Evolutionary conservation across 2,888 invertebrate genomes (phyloP).

Genomic region (Dicyrtoma fusca): DNA sequence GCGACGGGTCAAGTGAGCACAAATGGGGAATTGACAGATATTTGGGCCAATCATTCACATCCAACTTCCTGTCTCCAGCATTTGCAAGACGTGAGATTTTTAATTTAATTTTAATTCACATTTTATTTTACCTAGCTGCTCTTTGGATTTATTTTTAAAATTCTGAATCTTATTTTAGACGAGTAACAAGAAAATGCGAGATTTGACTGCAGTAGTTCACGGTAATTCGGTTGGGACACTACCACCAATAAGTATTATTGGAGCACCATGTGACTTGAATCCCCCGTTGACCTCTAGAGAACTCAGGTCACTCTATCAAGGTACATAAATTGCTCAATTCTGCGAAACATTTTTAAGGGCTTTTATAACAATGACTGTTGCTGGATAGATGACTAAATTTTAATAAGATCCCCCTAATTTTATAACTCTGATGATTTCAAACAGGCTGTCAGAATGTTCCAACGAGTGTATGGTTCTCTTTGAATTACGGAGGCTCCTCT

Average conservation of each 20-base stretch:
- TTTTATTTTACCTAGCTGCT: background rate
- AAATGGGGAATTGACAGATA: conserved; percentile 52
- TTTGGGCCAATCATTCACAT: conserved; percentile 51
- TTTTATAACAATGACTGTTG: too few relatives aligned
- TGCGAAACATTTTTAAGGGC: too few relatives aligned
- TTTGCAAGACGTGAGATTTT: conserved; percentile 45
- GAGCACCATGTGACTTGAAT: conserved; percentile 62
- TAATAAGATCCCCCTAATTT: too few relatives aligned
- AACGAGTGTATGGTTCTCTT: conserved; percentile 60
- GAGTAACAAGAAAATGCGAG: conserved; percentile 55
- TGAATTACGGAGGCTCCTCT: conserved; percentile 40
- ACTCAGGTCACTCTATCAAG: conserved; percentile 60
- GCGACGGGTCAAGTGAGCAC: conserved; percentile 42
- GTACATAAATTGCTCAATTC: conserved; percentile 32
- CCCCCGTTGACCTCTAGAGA: conserved; percentile 61
- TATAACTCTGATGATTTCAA: background rate
- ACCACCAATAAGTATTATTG: conserved; percentile 60
- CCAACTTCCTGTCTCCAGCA: conserved; percentile 48
- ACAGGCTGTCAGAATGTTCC: conserved; percentile 63
- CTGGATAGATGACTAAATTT: too few relatives aligned
- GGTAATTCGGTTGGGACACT: conserved; percentile 58
- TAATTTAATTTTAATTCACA: conserved; percentile 3
- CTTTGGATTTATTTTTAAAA: background rate
- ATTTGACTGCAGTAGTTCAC: conserved; percentile 59
- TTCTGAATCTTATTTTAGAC: conserved; percentile 42